These are phyloP conservation scores for Clarias laeviceps DNA, from an alignment of 2,797 vertebrate species.

Conservation along the genomic window DNA sequence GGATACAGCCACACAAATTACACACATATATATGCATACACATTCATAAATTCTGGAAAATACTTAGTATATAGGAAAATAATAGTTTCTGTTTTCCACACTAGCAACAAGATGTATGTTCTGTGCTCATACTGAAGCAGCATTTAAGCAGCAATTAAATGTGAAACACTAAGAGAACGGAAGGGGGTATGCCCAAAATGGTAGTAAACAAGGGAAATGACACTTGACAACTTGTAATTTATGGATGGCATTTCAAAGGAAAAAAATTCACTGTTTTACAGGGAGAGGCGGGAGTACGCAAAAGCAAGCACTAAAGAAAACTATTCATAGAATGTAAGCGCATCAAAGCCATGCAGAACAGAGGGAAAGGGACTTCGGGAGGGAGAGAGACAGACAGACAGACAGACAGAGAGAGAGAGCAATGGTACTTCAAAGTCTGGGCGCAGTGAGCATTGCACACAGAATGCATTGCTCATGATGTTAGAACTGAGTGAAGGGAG, in stretches of 20 bases:
- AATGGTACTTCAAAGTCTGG: conserved; percentile 57
- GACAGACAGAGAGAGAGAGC: conserved; percentile 54
- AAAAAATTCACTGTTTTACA: conserved; percentile 69
- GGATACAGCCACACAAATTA: conserved; percentile 79
- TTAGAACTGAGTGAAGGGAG: conserved; percentile 68
- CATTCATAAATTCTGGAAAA: conserved; percentile 55
- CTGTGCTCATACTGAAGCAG: conserved; percentile 34
- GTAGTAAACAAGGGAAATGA: conserved; percentile 82
- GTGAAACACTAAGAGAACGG: conserved; percentile 74
- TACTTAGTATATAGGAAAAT: conserved; percentile 63
- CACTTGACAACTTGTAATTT: conserved; percentile 84
- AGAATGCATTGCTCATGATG: conserved; percentile 65
- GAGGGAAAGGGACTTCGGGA: conserved; percentile 63
- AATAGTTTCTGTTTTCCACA: conserved; percentile 77
- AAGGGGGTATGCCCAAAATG: conserved; percentile 73
- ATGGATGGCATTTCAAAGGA: conserved; percentile 75
- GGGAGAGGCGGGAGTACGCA: conserved; percentile 67
- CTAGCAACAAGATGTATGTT: conserved; percentile 45
- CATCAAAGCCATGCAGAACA: conserved; percentile 71
- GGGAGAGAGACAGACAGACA: conserved; percentile 52
- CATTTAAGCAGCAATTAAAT: conserved; percentile 74
- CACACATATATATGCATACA: conserved; percentile 68
- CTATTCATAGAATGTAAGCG: conserved; percentile 78
- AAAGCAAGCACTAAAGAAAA: conserved; percentile 74
- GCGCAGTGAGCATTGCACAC: conserved; percentile 48